phyloP scores from a whole-genome alignment of 2,113 vertebrate species.

The Burhinus oedicnemus region DNA sequence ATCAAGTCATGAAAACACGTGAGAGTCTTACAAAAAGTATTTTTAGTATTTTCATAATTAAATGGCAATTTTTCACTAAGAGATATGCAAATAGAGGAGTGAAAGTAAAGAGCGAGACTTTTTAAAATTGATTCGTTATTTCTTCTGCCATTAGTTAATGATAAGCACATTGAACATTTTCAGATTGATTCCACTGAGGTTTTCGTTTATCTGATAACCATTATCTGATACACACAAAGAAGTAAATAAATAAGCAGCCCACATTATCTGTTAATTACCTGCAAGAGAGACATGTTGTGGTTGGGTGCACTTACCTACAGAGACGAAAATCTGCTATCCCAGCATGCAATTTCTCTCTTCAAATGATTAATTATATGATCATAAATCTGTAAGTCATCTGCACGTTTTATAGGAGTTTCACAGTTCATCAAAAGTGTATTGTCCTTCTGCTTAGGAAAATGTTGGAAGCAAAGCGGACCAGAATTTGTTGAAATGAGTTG shows the following conservation, averaged over 20 bases:
- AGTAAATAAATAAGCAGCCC: background rate
- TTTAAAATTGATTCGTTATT: background rate
- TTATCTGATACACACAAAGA: background rate
- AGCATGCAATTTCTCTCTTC: background rate
- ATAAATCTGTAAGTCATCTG: background rate
- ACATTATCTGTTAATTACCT: background rate
- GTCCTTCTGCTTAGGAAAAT: background rate
- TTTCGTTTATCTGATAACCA: background rate
- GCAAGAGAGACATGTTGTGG: background rate
- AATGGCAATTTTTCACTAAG: background rate
- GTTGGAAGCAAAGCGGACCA: background rate
- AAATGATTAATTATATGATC: background rate
- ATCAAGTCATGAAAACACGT: background rate
- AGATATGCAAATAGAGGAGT: background rate
- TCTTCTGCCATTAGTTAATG: background rate
- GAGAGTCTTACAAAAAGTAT: background rate
- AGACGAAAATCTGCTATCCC: background rate
- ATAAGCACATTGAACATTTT: background rate
- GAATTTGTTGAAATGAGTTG: background rate
- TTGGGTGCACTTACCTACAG: background rate
- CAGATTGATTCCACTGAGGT: background rate
- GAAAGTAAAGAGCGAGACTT: background rate
- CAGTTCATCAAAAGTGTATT: background rate
- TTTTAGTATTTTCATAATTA: background rate
- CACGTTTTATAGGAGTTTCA: background rate